phyloP scores from a whole-genome alignment of 2,797 vertebrate species.

The Fistularia tabacaria region DNA sequence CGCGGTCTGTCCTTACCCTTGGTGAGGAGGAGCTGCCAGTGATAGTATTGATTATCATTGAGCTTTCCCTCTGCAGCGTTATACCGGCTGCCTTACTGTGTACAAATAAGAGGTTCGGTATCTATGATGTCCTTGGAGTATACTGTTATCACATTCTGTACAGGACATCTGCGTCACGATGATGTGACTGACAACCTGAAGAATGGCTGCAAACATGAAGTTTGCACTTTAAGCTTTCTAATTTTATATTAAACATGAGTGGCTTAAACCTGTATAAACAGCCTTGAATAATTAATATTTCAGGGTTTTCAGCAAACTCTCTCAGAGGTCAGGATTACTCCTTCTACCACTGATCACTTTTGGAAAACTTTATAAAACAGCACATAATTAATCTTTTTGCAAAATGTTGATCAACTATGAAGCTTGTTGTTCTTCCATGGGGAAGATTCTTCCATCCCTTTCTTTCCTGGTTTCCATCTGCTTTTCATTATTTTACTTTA shows the following conservation, averaged over 20 bases:
- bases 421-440: neutral
- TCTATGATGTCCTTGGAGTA: slow-evolving; percentile 15
- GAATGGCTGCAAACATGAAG: too few relatives aligned
- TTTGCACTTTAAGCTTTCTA: too few relatives aligned
- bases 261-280: too few relatives aligned
- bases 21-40: slow-evolving; percentile 35
- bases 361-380: too few relatives aligned
- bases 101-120: slow-evolving; percentile 8
- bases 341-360: too few relatives aligned
- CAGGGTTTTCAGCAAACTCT: too few relatives aligned
- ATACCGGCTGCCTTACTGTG: slow-evolving; percentile 12
- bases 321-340: too few relatives aligned
- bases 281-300: too few relatives aligned
- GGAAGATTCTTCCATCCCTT: neutral
- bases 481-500: neutral
- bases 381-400: too few relatives aligned
- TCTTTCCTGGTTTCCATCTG: neutral
- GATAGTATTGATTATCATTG: slow-evolving; percentile 42
- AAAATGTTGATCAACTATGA: too few relatives aligned
- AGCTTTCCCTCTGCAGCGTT: too few relatives aligned
- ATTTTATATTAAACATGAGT: too few relatives aligned
- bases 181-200: slow-evolving; percentile 2
- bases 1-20: slow-evolving; percentile 31
- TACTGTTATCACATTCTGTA: neutral
- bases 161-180: slow-evolving; percentile 5